These are phyloP conservation scores for Nomada fucata DNA, from an alignment of 2,888 invertebrate species.

Conservation along the genomic window DNA sequence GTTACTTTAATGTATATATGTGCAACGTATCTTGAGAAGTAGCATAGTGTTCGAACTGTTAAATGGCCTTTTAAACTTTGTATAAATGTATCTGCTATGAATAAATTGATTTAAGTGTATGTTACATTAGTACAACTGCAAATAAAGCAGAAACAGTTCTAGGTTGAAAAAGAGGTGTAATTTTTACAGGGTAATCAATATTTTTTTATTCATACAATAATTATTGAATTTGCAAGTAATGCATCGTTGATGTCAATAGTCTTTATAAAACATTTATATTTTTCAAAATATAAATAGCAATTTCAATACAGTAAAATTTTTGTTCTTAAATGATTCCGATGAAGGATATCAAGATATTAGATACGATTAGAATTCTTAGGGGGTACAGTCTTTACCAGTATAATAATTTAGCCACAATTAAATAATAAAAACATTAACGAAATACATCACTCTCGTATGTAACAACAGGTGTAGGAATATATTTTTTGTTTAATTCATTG, in stretches of 20 bases:
- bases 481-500: constrained; percentile 81
- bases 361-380: constrained; percentile 2
- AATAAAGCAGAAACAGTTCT: constrained; percentile 21
- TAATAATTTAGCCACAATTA: constrained; percentile 4
- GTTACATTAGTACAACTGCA: constrained; percentile 31
- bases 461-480: constrained; percentile 84
- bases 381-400: neutral
- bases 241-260: neutral
- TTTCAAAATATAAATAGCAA: neutral
- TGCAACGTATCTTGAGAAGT: constrained; percentile 54
- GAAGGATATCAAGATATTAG: neutral
- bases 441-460: constrained; percentile 81
- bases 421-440: constrained; percentile 51
- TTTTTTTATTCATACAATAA: constrained; percentile 7
- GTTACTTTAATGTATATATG: constrained; percentile 68
- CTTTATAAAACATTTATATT: neutral
- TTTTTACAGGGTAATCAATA: neutral
- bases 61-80: constrained; percentile 66
- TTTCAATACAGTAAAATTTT: neutral
- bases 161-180: constrained; percentile 9
- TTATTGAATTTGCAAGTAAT: too few relatives aligned
- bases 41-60: constrained; percentile 49
- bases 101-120: constrained; percentile 61
- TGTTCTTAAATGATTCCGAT: neutral
- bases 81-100: constrained; percentile 70